phyloP scores from a whole-genome alignment of 2,113 vertebrate genomes.

The Oreochromis tanganicae region DNA sequence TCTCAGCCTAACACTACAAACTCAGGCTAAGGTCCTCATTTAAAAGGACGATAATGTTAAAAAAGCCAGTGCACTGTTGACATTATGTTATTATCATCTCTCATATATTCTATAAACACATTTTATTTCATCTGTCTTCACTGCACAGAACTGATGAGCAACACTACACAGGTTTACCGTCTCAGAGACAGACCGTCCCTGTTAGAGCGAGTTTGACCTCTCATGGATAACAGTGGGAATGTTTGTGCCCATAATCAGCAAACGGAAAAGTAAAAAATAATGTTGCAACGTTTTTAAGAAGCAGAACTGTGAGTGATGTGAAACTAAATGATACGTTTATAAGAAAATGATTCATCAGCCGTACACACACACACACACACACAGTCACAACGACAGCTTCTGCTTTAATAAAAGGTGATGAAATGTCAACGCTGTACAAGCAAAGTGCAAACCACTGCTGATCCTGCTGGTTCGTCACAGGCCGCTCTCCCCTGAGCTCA shows the following conservation, averaged over 20 bases:
- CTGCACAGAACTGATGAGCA: neutral
- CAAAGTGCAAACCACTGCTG: neutral
- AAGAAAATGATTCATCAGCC: neutral
- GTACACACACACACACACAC: neutral
- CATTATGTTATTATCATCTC: neutral
- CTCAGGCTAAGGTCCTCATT: neutral
- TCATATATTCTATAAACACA: neutral
- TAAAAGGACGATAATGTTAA: fast-evolving
- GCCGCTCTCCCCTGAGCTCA: neutral
- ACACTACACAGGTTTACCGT: neutral
- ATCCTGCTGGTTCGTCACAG: neutral
- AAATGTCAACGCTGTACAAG: neutral
- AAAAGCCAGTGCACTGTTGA: neutral
- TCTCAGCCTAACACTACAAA: neutral
- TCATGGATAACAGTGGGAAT: neutral
- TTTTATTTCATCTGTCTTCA: neutral
- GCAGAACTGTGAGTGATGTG: neutral
- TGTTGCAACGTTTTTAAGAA: neutral
- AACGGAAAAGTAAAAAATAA: neutral
- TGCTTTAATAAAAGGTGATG: neutral
- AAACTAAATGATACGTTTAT: neutral
- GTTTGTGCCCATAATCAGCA: neutral
- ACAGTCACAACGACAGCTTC: neutral
- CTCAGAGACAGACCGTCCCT: neutral
- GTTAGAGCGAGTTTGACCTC: neutral